Base-by-base conservation (phyloP, 2,888 invertebrate species). In the Cataglyphis rosenhaueri region DNA sequence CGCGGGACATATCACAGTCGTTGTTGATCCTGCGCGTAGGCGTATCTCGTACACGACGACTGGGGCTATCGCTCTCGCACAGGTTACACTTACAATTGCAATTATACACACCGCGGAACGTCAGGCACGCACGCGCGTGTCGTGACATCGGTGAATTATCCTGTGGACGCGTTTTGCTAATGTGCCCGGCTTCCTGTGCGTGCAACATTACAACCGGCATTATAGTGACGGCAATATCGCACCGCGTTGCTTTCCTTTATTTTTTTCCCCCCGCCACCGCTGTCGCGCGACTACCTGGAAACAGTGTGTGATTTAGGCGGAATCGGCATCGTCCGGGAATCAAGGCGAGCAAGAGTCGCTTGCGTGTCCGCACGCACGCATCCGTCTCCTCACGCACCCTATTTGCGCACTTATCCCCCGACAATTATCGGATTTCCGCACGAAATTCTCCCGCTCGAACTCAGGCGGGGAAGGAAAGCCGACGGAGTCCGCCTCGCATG, bases 381-480 rank as follows among this genome's bases (percentile, higher is more conserved):
- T 86, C 66, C 81, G 83, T 83, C 83, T 84, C 84, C 81, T 78
- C 88, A 84, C 87, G 88, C 90, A 88, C 84, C 85, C 86, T 79
- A 48, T 74, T 83, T 82, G 84, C 75, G 41, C 81, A 70, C 85
- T 86, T 87, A 82, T 82, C 84, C 85, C 88, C 81, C 82, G 84
- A 79, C 89, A 91, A 92, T 92, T 92, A 92, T 91, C 91, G 89
- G 86, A 90, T 92, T 92, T 89, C 89, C 87, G 86, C 84, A 78
- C 83, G 82, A 55, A 86, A 85, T 84, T 85, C 82, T 21, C 84
- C 61, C 64, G 82, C 68, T 79, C 68, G 38, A 61, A 57, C 9
- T 15, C 52, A 52, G 25, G 81, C 76, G 52, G 32, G 57, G 55
- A 84, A 84, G 65, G 86, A 83, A 87, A 87, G 85, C 85, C 65